These are phyloP conservation scores for Julus scanicus DNA, from an alignment of 2,888 invertebrate species.

Conservation along the genomic window DNA sequence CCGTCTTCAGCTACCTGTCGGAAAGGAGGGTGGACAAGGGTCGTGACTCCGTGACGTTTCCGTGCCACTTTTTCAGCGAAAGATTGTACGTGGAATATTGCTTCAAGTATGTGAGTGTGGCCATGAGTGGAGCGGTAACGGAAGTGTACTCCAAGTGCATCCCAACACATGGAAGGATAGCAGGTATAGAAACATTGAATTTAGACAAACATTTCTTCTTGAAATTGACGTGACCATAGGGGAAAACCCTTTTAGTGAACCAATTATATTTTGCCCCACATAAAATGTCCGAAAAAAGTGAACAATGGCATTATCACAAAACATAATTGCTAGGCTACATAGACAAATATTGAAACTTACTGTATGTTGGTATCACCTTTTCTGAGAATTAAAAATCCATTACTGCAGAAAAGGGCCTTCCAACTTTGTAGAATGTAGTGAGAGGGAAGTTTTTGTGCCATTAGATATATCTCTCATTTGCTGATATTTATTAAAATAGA, in stretches of 20 bases:
- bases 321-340: not conserved
- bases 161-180: conserved; percentile 40
- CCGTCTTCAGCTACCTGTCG: conserved; percentile 45
- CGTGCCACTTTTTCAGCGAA: conserved; percentile 51
- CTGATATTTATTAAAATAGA: too few relatives aligned
- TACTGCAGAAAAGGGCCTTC: too few relatives aligned
- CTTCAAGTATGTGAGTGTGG: conserved; percentile 54
- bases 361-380: too few relatives aligned
- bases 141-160: conserved; percentile 51
- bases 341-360: too few relatives aligned
- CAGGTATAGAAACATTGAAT: not conserved
- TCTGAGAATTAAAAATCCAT: too few relatives aligned
- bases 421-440: too few relatives aligned
- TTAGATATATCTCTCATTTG: too few relatives aligned
- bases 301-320: not conserved
- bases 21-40: conserved; percentile 52
- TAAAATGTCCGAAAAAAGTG: not conserved
- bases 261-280: not conserved
- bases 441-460: too few relatives aligned
- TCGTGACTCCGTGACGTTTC: conserved; percentile 31
- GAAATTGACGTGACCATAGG: too few relatives aligned
- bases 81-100: conserved; percentile 53
- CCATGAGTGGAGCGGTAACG: conserved; percentile 48
- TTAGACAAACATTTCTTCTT: too few relatives aligned
- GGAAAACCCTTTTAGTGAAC: too few relatives aligned